These are phyloP conservation scores for Drosophila orena DNA, from an alignment of 1,140 invertebrate genomes.

Conservation along the genomic window DNA sequence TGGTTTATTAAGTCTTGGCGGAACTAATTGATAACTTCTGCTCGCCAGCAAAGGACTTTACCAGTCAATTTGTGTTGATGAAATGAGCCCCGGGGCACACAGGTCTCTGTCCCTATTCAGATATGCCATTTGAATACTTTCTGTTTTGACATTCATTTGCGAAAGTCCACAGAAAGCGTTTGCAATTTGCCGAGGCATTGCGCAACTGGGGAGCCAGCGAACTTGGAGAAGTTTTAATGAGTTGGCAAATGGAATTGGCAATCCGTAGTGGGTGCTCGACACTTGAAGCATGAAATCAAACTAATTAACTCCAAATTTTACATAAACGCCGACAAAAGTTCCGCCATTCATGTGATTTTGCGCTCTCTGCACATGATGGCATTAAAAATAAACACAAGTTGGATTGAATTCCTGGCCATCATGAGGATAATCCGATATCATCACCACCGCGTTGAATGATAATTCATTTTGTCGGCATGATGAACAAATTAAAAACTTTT, in stretches of 20 bases:
- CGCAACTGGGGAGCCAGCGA: constrained; percentile 10
- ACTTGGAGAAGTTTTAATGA: constrained; percentile 57
- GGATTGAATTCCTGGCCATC: constrained; percentile 3
- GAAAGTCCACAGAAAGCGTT: constrained; percentile 27
- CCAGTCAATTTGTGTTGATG: constrained; percentile 9
- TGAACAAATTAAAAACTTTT: constrained; percentile 66
- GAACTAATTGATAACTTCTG: constrained; percentile 27
- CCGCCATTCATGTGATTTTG: constrained; percentile 57
- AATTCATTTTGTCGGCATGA: constrained; percentile 60
- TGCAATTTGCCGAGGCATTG: constrained; percentile 21
- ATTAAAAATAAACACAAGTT: constrained; percentile 41
- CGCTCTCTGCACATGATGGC: constrained; percentile 51
- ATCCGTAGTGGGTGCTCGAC: constrained; percentile 40
- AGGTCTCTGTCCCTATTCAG: constrained; percentile 1
- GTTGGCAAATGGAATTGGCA: constrained; percentile 61
- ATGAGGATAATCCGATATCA: constrained; percentile 34
- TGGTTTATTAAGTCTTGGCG: constrained; percentile 19
- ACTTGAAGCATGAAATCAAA: constrained; percentile 64
- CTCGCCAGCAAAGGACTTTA: constrained; percentile 4
- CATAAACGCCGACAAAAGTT: constrained; percentile 48
- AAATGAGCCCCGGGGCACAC: constrained; percentile 5
- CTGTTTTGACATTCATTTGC: constrained; percentile 44
- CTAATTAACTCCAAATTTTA: constrained; percentile 65
- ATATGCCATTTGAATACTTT: constrained; percentile 31
- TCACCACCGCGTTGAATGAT: constrained; percentile 43